Evolutionary conservation across 2,888 invertebrate genomes (phyloP), one percentile per base, ranked within the genome.

Genomic region (Pollenia griseotomentosa): DNA sequence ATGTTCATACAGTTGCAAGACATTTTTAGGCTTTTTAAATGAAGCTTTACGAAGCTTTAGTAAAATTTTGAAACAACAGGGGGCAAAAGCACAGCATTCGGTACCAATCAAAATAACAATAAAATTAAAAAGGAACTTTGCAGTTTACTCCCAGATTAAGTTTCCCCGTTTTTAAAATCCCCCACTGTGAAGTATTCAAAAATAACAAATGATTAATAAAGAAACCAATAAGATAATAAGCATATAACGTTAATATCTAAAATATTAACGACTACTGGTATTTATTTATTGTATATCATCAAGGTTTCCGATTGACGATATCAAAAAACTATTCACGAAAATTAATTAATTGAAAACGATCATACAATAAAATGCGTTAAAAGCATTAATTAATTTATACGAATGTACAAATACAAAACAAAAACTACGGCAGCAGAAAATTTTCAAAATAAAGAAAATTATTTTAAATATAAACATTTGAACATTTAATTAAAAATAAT

Each of bases 261-360:
- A 40, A 33, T 5, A 23, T 68, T 68, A 33, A 14, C 42, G 53
- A 51, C 75, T 63, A 63, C 19, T 63, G 78, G 51, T 16, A n/a
- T 48, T 55, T n/a, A n/a, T 53, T 23, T 73, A n/a, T n/a, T n/a
- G n/a, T 55, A 40, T 48, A 81, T 10, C 46, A 57, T 57, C 81
- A 81, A 81, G 73, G 81, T 81, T 71, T 81, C 33, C 19, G 23
- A 71, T 66, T 73, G 65, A n/a, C 55, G 46, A 65, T 73, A 48
- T 61, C 10, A 16, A 63, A 63, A 68, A 46, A 12, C 44, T 23
- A 57, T 9, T 16, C 12, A 11, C n/a, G 63, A 70, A 44, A n/a
- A n/a, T 33, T 63, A 46, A 73, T 81, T 73, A 81, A 81, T 73
- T 73, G 48, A n/a, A 65, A 65, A 57, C 16, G 55, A n/a, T 23